phyloP scores from a whole-genome alignment of 37 sponge, comb jelly and placozoan species.

The Axinella damicornis region DNA sequence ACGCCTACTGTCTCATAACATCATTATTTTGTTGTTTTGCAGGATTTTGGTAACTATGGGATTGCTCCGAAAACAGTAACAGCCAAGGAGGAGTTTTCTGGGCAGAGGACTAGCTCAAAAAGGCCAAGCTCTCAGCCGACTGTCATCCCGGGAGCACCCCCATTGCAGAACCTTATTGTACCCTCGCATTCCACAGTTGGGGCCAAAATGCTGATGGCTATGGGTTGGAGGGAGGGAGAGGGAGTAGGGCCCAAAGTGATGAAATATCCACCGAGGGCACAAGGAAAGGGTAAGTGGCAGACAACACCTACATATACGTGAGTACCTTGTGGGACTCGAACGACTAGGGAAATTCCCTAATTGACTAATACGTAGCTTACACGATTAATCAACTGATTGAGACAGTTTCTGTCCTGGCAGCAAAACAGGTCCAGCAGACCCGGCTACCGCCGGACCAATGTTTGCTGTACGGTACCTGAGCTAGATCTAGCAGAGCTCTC shows the following conservation, averaged over 20 bases:
- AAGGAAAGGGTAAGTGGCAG: not conserved
- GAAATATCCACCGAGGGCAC: constrained; percentile 2
- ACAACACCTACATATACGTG: no score
- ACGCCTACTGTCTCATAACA: no score
- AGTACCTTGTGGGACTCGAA: no score
- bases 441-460: no score
- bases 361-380: no score
- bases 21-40: no score
- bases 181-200: constrained; percentile 81
- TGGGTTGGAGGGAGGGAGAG: constrained; percentile 97
- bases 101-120: not conserved
- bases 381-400: no score
- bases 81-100: constrained; percentile 58
- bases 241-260: constrained; percentile 87
- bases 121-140: not conserved
- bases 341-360: no score
- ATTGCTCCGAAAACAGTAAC: constrained; percentile 87
- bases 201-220: constrained; percentile 69
- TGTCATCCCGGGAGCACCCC: constrained; percentile 67
- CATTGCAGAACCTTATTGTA: constrained; percentile 65
- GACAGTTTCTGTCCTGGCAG: no score
- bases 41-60: constrained; percentile 87
- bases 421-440: no score
- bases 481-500: no score
- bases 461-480: no score